A percentile compares a stretch with the other conserved stretches of the same genome.
Evolutionary conservation across 1,140 invertebrate genomes (phyloP).

Genomic region (Chionoecetes opilio): DNA sequence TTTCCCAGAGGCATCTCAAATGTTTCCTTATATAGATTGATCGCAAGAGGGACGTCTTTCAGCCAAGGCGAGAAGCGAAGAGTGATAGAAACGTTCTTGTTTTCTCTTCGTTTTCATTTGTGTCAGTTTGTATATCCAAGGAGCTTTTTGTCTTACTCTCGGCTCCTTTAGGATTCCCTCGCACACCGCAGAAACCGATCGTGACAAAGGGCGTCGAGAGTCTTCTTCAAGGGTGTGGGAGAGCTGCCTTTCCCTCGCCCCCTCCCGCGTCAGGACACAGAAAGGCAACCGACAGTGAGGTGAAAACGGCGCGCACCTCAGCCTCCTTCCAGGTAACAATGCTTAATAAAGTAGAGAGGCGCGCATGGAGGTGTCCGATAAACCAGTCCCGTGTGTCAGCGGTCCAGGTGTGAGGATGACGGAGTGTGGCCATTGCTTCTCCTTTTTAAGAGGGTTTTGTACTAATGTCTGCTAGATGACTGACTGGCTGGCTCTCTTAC

Average conservation of each 20-base stretch:
- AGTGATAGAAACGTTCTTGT: not conserved
- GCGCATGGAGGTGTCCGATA: not conserved
- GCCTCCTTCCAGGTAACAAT: not conserved
- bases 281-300: not conserved
- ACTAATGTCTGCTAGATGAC: not conserved
- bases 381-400: not conserved
- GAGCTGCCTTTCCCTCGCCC: not conserved
- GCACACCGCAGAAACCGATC: not conserved
- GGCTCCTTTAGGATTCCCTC: not conserved
- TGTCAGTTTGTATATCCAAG: not conserved
- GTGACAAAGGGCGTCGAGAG: not conserved
- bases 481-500: not conserved
- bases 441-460: not conserved
- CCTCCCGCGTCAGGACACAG: not conserved
- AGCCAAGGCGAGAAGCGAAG: not conserved
- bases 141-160: not conserved
- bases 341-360: slow-evolving; percentile 10
- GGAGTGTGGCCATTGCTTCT: not conserved
- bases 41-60: not conserved
- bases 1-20: slow-evolving; percentile 4
- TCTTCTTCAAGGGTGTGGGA: not conserved
- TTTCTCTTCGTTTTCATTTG: not conserved
- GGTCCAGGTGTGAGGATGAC: not conserved
- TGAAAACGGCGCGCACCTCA: not conserved
- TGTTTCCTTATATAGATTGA: slow-evolving; percentile 18